These are phyloP conservation scores for Gymnobelideus leadbeateri DNA, from an alignment of 2,113 vertebrate species.

Conservation along the genomic window DNA sequence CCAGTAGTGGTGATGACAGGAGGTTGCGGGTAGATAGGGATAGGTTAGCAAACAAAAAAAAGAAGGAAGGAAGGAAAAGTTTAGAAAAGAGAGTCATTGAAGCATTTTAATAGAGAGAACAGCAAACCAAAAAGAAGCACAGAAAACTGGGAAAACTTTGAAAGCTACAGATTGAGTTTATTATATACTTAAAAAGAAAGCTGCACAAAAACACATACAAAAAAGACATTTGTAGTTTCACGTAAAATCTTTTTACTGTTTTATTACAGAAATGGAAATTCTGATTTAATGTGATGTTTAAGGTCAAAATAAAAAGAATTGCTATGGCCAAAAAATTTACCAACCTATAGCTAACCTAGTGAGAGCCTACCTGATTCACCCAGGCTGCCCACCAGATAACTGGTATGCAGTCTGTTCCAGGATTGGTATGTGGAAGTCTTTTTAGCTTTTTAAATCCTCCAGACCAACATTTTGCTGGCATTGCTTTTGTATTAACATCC, in stretches of 20 bases:
- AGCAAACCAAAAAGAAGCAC: not conserved
- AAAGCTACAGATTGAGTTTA: not conserved
- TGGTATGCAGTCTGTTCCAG: not conserved
- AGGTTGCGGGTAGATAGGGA: not conserved
- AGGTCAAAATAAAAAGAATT: not conserved
- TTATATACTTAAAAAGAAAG: not conserved
- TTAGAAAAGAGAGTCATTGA: too few species aligned
- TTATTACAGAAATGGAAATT: not conserved
- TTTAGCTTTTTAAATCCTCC: not conserved
- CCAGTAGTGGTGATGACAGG: not conserved
- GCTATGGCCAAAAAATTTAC: not conserved
- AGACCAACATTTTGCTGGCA: not conserved
- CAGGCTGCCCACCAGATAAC: not conserved
- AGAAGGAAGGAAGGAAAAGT: too few species aligned
- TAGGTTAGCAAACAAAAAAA: not conserved
- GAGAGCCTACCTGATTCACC: not conserved
- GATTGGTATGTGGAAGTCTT: not conserved
- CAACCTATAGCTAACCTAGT: not conserved
- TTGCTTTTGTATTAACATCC: not conserved
- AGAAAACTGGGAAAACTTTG: not conserved
- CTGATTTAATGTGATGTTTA: not conserved
- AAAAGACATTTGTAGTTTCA: not conserved
- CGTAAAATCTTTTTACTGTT: not conserved
- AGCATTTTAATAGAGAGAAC: not conserved
- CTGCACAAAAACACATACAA: not conserved